Evolutionary conservation across 2,113 vertebrate genomes (phyloP).

Genomic region (Phaethornis superciliosus): DNA sequence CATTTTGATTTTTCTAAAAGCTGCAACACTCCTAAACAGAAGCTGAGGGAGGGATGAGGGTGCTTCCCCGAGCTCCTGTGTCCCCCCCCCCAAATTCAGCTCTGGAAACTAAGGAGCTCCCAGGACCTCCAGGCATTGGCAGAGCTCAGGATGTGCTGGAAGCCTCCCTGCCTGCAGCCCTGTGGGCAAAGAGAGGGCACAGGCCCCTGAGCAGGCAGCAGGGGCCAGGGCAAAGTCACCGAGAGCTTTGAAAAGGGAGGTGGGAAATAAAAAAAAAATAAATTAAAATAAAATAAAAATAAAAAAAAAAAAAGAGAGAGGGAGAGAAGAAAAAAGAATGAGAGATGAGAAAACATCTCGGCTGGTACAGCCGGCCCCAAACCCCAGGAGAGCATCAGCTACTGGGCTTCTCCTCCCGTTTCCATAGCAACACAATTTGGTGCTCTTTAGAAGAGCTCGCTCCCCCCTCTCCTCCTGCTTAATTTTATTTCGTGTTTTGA

Average conservation of each 20-base stretch:
- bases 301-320: background rate
- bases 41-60: accelerated
- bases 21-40: accelerated
- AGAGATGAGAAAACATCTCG: constrained; percentile 1
- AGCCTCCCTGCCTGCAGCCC: background rate
- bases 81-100: background rate
- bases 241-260: background rate
- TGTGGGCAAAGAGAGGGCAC: background rate
- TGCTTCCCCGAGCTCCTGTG: accelerated
- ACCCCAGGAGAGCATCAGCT: constrained; percentile 59
- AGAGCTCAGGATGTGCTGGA: accelerated
- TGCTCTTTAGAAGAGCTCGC: constrained; percentile 10
- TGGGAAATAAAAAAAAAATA: background rate
- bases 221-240: background rate
- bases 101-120: background rate
- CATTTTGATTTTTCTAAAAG: background rate
- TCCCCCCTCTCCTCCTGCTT: background rate
- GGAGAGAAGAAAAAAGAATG: background rate
- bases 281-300: too few species aligned
- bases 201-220: background rate
- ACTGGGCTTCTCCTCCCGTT: constrained; percentile 58
- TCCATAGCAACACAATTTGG: constrained; percentile 50
- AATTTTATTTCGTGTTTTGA: background rate
- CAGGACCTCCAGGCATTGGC: accelerated
- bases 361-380: background rate